phyloP scores from a whole-genome alignment of 2,888 invertebrate species.

The Ditula angustiorana region DNA sequence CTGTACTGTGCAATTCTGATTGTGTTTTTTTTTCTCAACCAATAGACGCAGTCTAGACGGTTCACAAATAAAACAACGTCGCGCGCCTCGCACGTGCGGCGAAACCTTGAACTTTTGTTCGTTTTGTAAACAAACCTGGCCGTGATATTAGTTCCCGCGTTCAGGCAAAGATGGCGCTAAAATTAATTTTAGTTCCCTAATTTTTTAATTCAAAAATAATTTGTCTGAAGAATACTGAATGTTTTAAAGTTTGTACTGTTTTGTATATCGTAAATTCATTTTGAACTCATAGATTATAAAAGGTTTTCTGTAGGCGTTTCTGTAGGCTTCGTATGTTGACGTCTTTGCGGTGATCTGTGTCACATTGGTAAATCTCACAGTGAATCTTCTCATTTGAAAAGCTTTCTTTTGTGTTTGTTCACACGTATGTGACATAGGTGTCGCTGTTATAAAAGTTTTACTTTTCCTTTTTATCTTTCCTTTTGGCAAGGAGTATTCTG shows the following conservation, averaged over 20 bases:
- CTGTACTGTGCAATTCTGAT: too few species aligned
- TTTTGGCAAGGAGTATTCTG: too few species aligned
- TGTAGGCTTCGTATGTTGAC: too few species aligned
- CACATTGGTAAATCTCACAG: background rate
- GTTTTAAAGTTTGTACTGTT: background rate
- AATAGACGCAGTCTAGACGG: background rate
- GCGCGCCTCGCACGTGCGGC: slow-evolving; percentile 42
- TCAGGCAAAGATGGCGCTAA: slow-evolving; percentile 62
- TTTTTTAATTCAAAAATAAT: background rate
- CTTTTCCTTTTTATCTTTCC: too few species aligned
- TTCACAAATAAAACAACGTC: slow-evolving; percentile 1
- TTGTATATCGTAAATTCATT: too few species aligned
- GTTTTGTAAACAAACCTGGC: slow-evolving; percentile 70
- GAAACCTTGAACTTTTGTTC: slow-evolving; percentile 63
- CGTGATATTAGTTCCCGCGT: slow-evolving; percentile 59
- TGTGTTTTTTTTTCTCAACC: too few species aligned
- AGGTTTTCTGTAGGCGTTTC: too few species aligned
- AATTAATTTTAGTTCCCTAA: background rate
- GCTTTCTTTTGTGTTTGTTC: slow-evolving; percentile 27
- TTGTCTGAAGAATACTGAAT: background rate
- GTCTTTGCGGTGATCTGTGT: background rate
- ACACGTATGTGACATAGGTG: slow-evolving; percentile 11
- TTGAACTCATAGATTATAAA: too few species aligned
- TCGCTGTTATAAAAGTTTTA: slow-evolving; percentile 14
- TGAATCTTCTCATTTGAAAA: slow-evolving; percentile 1